phyloP scores from a whole-genome alignment of 2,888 invertebrate species.

The Idaea straminata region DNA sequence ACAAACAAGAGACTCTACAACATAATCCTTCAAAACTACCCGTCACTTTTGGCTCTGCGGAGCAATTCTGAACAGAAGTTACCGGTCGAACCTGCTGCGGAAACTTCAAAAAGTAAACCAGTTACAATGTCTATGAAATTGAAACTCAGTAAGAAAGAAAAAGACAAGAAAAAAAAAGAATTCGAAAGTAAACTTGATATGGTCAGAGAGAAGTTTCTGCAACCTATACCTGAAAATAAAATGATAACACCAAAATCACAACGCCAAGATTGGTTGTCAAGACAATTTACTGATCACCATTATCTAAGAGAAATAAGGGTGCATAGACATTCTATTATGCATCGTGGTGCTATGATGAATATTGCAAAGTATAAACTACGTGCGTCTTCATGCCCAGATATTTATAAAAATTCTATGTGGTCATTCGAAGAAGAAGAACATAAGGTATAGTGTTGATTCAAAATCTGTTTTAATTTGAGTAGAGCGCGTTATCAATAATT shows the following conservation, averaged over 20 bases:
- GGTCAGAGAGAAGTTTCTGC: constrained; percentile 63
- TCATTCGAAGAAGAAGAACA: constrained; percentile 87
- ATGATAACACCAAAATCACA: constrained; percentile 49
- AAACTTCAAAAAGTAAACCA: constrained; percentile 67
- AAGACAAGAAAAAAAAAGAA: constrained; percentile 49
- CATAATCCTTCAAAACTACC: constrained; percentile 86
- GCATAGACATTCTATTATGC: constrained; percentile 91
- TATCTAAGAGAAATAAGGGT: constrained; percentile 85
- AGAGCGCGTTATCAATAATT: neutral
- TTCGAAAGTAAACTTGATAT: constrained; percentile 67
- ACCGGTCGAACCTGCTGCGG: constrained; percentile 52
- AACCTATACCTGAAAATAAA: constrained; percentile 70
- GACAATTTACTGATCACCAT: constrained; percentile 82
- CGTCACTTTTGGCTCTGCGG: constrained; percentile 82
- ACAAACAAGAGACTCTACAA: constrained; percentile 84
- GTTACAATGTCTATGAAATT: constrained; percentile 83
- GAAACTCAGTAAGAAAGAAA: constrained; percentile 58
- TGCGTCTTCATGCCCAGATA: constrained; percentile 96
- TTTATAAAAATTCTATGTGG: constrained; percentile 92
- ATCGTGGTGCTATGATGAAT: constrained; percentile 92
- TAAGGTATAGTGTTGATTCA: constrained; percentile 43
- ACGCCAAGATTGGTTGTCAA: constrained; percentile 66
- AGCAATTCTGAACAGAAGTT: constrained; percentile 84
- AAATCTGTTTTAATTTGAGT: neutral
- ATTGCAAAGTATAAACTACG: constrained; percentile 90